Evolutionary conservation across 2,888 invertebrate species (phyloP), one percentile per base, ranked within the genome.

Genomic region (Elmis aenea): DNA sequence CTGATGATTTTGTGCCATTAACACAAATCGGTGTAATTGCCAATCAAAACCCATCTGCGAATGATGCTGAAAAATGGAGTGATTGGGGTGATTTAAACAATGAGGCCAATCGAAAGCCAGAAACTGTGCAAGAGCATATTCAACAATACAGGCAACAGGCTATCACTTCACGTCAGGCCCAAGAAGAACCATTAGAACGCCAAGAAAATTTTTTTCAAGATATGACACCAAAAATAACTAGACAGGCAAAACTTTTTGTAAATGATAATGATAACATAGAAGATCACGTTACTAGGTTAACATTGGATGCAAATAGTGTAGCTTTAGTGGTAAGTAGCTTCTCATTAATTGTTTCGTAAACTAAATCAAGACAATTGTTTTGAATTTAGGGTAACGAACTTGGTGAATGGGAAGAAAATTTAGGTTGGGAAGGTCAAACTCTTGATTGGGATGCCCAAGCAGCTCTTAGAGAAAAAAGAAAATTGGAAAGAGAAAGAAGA

Each of bases 191-290:
- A 13, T 59, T 66, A 6, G 73, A 75, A 48, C 66, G 67, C n/a
- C 59, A 64, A 21, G 50, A 64, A 5, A 73, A 79, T 54, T 77
- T 77, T 46, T 79, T 80, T 49, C 71, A 76, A 54, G 76, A 79
- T 50, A 75, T 81, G 74, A 65, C 75, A 14, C 81, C 80, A 5
- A 70, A 67, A 42, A 79, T 80, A 20, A 77, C 75, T 9, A 74
- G 67, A 33, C 80, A 78, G 54, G 66, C 68, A 0, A 79, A 77
- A 61, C 55, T 78, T 27, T 63, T 76, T 31, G 61, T 79, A 13
- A 67, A 61, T 31, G 63, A 67, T 34, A 66, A 66, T 25, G 50
- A 49, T 8, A 38, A 49, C 5, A 57, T 55, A 10, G 45, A 48
- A 25, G 29, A 35, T 27, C 51, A 56, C 27, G 54, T 54, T 32